Conservation (phyloP, 2,888 invertebrate species). For the Pteria penguin region DNA sequence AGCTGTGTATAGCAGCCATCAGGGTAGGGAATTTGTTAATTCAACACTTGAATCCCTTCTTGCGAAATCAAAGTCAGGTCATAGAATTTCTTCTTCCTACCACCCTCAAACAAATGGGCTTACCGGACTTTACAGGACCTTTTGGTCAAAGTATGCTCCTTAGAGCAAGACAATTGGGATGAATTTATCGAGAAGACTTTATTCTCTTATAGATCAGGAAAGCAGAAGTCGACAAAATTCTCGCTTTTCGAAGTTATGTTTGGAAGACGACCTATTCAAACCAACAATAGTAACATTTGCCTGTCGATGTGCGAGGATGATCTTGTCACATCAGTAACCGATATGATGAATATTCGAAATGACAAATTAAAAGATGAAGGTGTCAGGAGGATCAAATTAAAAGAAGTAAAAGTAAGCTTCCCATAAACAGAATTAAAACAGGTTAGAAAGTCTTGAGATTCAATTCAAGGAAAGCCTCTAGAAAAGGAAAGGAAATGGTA, state of each 20-base stretch:
- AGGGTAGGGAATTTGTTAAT: conserved; percentile 5
- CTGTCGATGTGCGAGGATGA: not conserved
- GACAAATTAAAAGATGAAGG: not conserved
- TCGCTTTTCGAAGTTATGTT: not conserved
- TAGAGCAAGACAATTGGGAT: conserved; percentile 3
- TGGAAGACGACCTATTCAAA: not conserved
- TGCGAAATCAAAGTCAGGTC: not conserved
- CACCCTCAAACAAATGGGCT: no score
- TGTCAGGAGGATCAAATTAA: not conserved
- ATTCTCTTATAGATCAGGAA: not conserved
- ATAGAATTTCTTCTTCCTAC: not conserved
- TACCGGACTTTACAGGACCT: not conserved
- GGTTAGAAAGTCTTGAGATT: conserved; percentile 1
- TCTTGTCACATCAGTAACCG: not conserved
- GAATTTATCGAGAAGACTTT: not conserved
- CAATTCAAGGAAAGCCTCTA: conserved; percentile 14
- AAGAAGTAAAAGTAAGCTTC: not conserved
- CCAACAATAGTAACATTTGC: not conserved
- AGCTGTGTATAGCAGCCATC: not conserved
- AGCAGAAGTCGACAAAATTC: not conserved
- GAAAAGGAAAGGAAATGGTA: conserved; percentile 10
- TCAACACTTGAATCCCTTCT: not conserved
- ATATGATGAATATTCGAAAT: not conserved
- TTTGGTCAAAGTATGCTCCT: not conserved
- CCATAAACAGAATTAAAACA: conserved; percentile 10